Evolutionary conservation across 2,797 vertebrate genomes (phyloP), one percentile per base, ranked within the genome.

Genomic region (Capromys pilorides): DNA sequence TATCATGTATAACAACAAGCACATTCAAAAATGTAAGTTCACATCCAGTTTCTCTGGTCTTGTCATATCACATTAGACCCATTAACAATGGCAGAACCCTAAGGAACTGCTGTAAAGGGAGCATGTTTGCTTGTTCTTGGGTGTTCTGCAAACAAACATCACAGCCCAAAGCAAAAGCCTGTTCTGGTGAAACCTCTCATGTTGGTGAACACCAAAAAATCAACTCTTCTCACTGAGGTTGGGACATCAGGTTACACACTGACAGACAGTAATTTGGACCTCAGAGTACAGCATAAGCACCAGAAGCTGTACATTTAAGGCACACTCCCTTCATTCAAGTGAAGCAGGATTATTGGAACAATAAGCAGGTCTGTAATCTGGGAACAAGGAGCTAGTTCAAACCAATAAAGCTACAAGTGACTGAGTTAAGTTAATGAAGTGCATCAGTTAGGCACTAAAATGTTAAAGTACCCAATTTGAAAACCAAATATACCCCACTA

Each of bases 21-120:
- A 98, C 98, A 98, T 98, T 98, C 97, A 97, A 98, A 98, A 98
- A 98, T 98, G 98, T 98, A 98, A 98, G 98, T 98, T 98, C 98
- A 99, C 98, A 98, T 97, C 98, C 98, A 97, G 98, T 98, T 98
- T 96, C 94, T 97, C 98, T 98, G 98, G 97, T 98, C 98, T 98
- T 98, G 97, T 98, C 98, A 97, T 98, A 97, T 98, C 98, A 98
- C 97, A 97, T 98, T 93, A 98, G 98, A 98, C 98, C 98, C 98
- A 98, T 98, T 98, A 98, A 98, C 98, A 98, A 98, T 98, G 98
- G 98, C 98, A 98, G 98, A 97, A 98, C 98, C 98, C 97, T 97
- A 97, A 97, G 97, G 97, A 95, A 97, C 97, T 92, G 96, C 98
- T 97, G 97, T 73, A 95, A 95, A 97, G 97, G 97, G 97, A 97